Percentiles rank a stretch among this genome's conserved stretches.
Evolutionary conservation across 2,113 vertebrate genomes (phyloP).

Genomic region (Fregetta grallaria): DNA sequence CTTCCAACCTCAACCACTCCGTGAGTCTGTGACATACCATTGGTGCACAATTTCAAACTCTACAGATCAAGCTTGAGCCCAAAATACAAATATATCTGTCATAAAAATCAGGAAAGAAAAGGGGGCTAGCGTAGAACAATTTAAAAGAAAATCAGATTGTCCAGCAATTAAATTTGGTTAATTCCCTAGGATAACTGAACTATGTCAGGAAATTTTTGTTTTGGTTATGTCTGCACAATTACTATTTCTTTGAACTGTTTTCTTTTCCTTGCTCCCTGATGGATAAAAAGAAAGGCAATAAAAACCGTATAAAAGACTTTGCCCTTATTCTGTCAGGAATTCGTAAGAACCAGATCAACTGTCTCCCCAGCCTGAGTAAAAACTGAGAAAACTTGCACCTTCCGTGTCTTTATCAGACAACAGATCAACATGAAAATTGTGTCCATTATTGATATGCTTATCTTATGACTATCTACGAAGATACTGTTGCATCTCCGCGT

Average conservation of each 20-base stretch:
- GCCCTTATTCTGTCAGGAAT: background rate
- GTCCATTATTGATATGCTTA: accelerated
- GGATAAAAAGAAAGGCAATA: background rate
- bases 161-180: background rate
- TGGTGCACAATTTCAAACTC: background rate
- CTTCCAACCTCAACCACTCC: background rate
- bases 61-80: background rate
- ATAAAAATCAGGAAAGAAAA: background rate
- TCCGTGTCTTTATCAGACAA: background rate
- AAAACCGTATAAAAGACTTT: background rate
- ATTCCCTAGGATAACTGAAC: background rate
- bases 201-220: background rate
- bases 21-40: background rate
- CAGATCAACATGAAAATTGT: background rate
- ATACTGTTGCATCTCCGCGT: accelerated
- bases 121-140: background rate
- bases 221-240: background rate
- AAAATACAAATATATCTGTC: background rate
- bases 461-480: accelerated
- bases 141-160: background rate
- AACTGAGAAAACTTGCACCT: accelerated
- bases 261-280: background rate
- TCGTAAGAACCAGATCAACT: background rate
- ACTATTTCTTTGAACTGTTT: background rate
- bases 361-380: background rate